These are phyloP conservation scores for Vidua macroura DNA, from an alignment of 2,113 vertebrate genomes.

Conservation along the genomic window DNA sequence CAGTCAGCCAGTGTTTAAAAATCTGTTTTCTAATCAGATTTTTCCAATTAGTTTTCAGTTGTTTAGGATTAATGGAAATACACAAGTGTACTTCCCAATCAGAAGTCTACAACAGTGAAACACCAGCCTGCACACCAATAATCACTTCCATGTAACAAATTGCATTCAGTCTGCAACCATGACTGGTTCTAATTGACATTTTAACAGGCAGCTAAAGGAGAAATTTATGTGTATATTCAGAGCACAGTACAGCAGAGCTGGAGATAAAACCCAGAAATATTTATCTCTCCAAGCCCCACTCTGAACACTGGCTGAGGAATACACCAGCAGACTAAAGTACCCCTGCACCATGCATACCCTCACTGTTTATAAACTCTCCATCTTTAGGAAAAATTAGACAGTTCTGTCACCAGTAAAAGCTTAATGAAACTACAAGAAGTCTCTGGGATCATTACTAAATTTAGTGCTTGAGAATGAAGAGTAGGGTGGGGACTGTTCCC, in stretches of 20 bases:
- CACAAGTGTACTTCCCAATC: not conserved
- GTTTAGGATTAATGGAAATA: not conserved
- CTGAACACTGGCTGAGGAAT: not conserved
- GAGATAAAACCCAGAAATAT: not conserved
- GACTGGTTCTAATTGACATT: not conserved
- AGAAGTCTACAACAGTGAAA: not conserved
- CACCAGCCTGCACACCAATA: not conserved
- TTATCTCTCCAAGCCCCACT: not conserved
- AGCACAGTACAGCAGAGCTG: not conserved
- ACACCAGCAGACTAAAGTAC: not conserved
- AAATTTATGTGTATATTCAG: not conserved
- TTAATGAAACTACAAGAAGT: not conserved
- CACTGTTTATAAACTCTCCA: not conserved
- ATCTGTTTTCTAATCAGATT: not conserved
- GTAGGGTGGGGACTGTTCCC: rapidly evolving
- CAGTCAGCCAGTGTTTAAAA: not conserved
- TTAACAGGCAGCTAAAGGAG: not conserved
- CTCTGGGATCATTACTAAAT: not conserved
- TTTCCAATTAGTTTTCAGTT: not conserved
- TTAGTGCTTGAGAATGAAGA: not conserved
- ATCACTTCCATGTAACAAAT: not conserved
- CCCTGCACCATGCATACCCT: not conserved
- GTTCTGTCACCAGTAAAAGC: not conserved
- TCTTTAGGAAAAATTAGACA: not conserved
- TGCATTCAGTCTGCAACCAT: rapidly evolving